Evolutionary conservation across 2,113 vertebrate species (phyloP), one percentile per base, ranked within the genome.

Genomic region (Podilymbus podiceps): DNA sequence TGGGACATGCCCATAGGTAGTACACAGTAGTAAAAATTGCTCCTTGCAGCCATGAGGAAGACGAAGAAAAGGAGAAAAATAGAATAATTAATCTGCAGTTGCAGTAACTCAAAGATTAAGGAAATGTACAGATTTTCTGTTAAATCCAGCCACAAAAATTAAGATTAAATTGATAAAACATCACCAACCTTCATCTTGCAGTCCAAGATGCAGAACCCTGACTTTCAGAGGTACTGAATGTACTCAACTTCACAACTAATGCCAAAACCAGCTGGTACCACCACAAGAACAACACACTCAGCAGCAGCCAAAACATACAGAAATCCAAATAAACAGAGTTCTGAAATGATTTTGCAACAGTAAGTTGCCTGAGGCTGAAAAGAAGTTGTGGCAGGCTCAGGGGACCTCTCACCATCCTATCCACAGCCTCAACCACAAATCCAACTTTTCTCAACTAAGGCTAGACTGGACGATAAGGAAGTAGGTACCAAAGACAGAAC

Each of bases 361-460:
- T 28, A 59, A 52, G 12, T 56, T 77, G 23, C 33, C 53, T 1
- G 1, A 79, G 35, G 55, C 46, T 79, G 53, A 49, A 83, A 42
- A 82, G 44, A 83, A 75, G 30, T 15, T 44, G 19, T 6, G 33
- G 25, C n/a, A 90, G 49, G 33, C 53, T 76, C 3, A 1, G 59
- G 15, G 33, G 25, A 59, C 33, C 60, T 40, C 44, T 56, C 0
- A 0, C 27, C 6, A 5, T 75, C 63, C 38, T 16, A 47, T 15
- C 58, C 47, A 79, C 55, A 85, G 47, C 27, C 42, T 67, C 49
- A 67, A 46, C 22, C 63, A 73, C 50, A 75, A 80, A 93, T 6
- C 4, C 46, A 91, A 25, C 23, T 52, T 42, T 35, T 68, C 68
- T 58, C 59, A 79, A 5, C 50, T 69, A 15, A 59, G 55, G 28